These are phyloP conservation scores for Heliothis peltigera DNA, from an alignment of 2,888 invertebrate species.

Conservation along the genomic window DNA sequence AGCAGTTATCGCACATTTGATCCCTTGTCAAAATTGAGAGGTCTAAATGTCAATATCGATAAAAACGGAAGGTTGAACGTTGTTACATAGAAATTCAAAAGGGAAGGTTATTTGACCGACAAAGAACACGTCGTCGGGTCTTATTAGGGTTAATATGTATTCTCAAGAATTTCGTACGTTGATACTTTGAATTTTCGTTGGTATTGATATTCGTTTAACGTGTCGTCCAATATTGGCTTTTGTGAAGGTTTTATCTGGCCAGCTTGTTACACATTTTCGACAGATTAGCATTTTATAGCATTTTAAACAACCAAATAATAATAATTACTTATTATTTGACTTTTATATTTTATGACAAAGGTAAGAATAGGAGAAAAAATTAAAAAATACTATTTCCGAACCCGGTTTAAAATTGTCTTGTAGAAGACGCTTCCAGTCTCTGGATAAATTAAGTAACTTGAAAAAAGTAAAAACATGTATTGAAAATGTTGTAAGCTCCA, in stretches of 20 bases:
- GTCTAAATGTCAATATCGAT: slow-evolving; percentile 54
- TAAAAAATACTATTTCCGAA: no score
- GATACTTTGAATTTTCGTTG: slow-evolving; percentile 37
- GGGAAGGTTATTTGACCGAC: slow-evolving; percentile 51
- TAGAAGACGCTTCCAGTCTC: no score
- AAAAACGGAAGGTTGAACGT: slow-evolving; percentile 50
- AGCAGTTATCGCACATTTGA: slow-evolving; percentile 41
- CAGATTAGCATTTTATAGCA: no score
- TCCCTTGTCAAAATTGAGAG: slow-evolving; percentile 56
- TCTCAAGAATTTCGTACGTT: slow-evolving; percentile 32
- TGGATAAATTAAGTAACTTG: not conserved
- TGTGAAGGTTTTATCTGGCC: not conserved
- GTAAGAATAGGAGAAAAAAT: no score
- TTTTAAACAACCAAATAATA: no score
- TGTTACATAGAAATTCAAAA: slow-evolving; percentile 54
- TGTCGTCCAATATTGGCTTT: not conserved
- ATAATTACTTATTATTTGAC: no score
- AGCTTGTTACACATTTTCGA: not conserved
- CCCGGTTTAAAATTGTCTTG: no score
- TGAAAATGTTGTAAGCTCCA: not conserved
- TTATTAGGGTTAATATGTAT: slow-evolving; percentile 51
- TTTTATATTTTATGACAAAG: no score
- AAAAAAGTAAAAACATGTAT: not conserved
- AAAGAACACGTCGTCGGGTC: slow-evolving; percentile 50
- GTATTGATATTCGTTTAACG: slow-evolving; percentile 12